These are phyloP conservation scores for Pachycephus smyrnensis DNA, from an alignment of 2,888 invertebrate genomes.

Conservation along the genomic window DNA sequence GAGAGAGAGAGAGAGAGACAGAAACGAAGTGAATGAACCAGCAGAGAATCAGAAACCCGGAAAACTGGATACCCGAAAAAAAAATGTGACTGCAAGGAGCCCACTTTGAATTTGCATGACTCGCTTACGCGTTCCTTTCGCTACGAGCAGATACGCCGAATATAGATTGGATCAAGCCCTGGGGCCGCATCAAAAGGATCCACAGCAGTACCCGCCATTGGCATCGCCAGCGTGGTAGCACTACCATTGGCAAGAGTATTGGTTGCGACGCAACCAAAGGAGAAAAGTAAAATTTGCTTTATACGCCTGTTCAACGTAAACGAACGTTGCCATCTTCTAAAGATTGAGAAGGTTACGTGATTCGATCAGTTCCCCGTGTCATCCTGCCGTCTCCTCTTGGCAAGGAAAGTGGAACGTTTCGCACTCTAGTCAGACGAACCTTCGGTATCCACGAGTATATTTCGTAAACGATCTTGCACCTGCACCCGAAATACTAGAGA, in stretches of 20 bases:
- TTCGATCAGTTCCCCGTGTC: constrained; percentile 13
- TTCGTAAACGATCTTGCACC: neutral
- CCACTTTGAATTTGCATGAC: constrained; percentile 19
- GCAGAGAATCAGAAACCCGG: constrained; percentile 9
- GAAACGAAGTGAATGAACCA: neutral
- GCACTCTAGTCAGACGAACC: neutral
- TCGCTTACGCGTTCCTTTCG: constrained; percentile 7
- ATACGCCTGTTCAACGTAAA: constrained; percentile 29
- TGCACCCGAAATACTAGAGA: neutral
- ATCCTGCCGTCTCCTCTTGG: constrained; percentile 6
- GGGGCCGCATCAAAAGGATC: constrained; percentile 36
- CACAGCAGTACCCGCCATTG: neutral
- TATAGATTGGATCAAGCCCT: constrained; percentile 29
- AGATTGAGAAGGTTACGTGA: constrained; percentile 27
- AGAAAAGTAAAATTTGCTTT: constrained; percentile 30
- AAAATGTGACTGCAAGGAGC: constrained; percentile 27
- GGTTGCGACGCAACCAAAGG: constrained; percentile 17
- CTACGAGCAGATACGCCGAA: constrained; percentile 6
- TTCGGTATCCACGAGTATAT: neutral
- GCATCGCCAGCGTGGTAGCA: constrained; percentile 12
- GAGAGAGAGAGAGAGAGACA: too few relatives aligned
- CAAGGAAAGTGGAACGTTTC: neutral
- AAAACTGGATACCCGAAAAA: constrained; percentile 33
- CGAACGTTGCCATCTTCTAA: constrained; percentile 19
- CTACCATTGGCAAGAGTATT: constrained; percentile 17